Conservation (phyloP, 2,113 vertebrate species). For the Petromus typicus region DNA sequence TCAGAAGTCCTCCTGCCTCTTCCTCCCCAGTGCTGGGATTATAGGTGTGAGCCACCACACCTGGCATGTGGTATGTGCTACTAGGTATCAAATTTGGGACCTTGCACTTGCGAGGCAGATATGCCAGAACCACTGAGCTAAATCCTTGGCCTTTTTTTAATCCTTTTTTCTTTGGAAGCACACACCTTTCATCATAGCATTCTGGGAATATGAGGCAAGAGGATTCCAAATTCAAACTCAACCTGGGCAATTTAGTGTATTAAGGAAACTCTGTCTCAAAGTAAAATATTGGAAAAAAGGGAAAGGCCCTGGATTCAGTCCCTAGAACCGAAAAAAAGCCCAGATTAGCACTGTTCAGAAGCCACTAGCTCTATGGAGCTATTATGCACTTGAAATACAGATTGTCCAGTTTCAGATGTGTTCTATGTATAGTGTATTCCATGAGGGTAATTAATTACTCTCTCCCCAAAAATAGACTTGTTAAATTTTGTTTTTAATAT, state of each 20-base stretch:
- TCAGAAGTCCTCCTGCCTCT: too few relatives aligned
- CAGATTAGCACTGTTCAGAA: not conserved
- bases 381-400: not conserved
- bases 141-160: too few relatives aligned
- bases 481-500: constrained; percentile 17
- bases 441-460: not conserved
- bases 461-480: not conserved
- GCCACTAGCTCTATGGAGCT: not conserved
- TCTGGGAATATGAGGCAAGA: not conserved
- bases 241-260: not conserved
- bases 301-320: not conserved
- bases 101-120: too few relatives aligned
- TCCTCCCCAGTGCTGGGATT: too few relatives aligned
- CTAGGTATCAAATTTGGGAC: too few relatives aligned
- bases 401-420: not conserved
- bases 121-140: too few relatives aligned
- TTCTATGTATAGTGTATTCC: not conserved
- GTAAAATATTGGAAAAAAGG: not conserved
- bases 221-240: not conserved
- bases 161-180: too few relatives aligned
- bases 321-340: too few relatives aligned
- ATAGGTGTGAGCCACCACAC: too few relatives aligned
- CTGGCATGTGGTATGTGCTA: too few relatives aligned
- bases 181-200: not conserved
- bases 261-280: not conserved